A percentile compares a stretch with the other conserved stretches of the same genome.
Evolutionary conservation across 2,797 vertebrate species (phyloP).

Genomic region (Rhinophrynus dorsalis): DNA sequence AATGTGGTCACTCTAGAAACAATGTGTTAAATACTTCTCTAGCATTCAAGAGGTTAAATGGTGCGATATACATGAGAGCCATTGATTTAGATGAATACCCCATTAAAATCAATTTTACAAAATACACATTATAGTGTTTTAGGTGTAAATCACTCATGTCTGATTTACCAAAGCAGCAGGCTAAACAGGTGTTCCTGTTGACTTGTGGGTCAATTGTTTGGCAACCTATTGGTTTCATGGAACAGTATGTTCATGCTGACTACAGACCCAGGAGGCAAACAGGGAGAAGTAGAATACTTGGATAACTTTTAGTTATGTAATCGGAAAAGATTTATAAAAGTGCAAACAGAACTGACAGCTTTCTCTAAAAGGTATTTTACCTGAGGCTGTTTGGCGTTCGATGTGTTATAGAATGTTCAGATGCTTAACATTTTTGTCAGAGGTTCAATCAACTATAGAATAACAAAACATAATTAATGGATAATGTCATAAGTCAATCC

Average conservation of each 20-base stretch:
- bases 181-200: too few relatives aligned
- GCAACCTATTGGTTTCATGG: slow-evolving; percentile 1
- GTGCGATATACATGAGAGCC: too few relatives aligned
- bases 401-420: slow-evolving; percentile 30
- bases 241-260: slow-evolving; percentile 13
- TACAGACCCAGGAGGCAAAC: background rate
- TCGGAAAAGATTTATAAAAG: slow-evolving; percentile 33
- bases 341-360: slow-evolving; percentile 32
- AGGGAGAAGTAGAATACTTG: background rate
- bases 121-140: too few relatives aligned
- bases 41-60: too few relatives aligned
- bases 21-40: too few relatives aligned
- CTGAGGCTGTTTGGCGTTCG: slow-evolving; percentile 28
- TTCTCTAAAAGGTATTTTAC: slow-evolving; percentile 20
- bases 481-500: slow-evolving; percentile 12
- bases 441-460: slow-evolving; percentile 25
- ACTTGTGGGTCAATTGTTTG: background rate
- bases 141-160: too few relatives aligned
- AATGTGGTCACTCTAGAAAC: too few relatives aligned
- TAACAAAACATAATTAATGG: slow-evolving; percentile 30
- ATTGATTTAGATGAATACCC: too few relatives aligned
- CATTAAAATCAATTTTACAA: too few relatives aligned
- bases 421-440: slow-evolving; percentile 36
- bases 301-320: slow-evolving; percentile 23
- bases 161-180: too few relatives aligned